A percentile compares a stretch with the other conserved stretches of the same genome.
Conservation (phyloP, 2,113 vertebrate genomes). For the Lampris megalopsis region DNA sequence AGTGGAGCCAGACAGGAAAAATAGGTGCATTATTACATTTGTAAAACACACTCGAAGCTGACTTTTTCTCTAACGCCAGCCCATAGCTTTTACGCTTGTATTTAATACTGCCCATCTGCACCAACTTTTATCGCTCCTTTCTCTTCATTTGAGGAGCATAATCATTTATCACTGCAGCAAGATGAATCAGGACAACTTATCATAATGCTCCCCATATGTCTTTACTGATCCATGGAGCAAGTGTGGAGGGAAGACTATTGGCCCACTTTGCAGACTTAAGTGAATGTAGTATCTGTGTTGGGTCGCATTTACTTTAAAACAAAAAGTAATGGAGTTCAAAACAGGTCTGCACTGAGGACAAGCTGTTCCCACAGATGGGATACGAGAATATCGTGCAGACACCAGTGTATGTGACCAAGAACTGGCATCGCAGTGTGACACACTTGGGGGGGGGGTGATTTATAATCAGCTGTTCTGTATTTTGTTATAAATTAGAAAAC, state of each 20-base stretch:
- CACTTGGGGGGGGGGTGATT: conserved; percentile 38
- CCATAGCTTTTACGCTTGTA: too few species aligned
- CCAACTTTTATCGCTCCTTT: too few species aligned
- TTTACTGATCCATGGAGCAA: too few species aligned
- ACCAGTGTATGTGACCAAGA: conserved; percentile 57
- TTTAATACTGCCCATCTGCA: too few species aligned
- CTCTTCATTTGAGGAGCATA: too few species aligned
- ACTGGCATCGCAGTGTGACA: conserved; percentile 45
- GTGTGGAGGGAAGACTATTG: too few species aligned
- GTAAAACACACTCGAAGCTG: too few species aligned
- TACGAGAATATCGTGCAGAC: conserved; percentile 23
- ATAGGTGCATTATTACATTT: too few species aligned
- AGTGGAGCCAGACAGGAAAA: too few species aligned
- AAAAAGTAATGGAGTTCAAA: conserved; percentile 1
- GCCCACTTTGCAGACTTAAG: not conserved
- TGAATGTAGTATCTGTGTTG: not conserved
- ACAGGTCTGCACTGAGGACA: conserved; percentile 40
- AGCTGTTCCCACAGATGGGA: conserved; percentile 64
- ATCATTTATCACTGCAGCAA: too few species aligned
- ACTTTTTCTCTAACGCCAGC: too few species aligned
- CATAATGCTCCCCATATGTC: not conserved
- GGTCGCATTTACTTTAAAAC: conserved; percentile 25
- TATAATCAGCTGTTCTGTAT: conserved; percentile 51
- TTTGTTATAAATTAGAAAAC: conserved; percentile 57
- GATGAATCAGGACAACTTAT: not conserved